Percentiles rank a stretch among this genome's conserved stretches.
Evolutionary conservation across 2,888 invertebrate genomes (phyloP).

Genomic region (Caradrina kadenii): DNA sequence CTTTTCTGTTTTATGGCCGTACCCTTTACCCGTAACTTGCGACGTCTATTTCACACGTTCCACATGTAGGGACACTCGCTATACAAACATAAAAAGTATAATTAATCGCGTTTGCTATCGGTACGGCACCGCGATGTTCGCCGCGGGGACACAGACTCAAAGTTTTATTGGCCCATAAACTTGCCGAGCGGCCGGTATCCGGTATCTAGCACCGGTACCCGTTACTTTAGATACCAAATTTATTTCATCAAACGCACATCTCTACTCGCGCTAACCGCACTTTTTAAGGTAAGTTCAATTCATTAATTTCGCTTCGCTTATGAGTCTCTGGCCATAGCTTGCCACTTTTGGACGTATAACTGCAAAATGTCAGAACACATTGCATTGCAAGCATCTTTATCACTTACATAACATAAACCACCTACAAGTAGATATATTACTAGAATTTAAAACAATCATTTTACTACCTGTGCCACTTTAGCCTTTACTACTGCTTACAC

Average conservation of each 20-base stretch:
- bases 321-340: neutral
- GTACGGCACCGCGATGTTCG: conserved; percentile 73
- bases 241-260: conserved; percentile 77
- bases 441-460: too few relatives aligned
- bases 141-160: conserved; percentile 81
- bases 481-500: conserved; percentile 9
- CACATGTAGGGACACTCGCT: conserved; percentile 34
- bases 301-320: neutral
- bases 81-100: conserved; percentile 53
- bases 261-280: conserved; percentile 59
- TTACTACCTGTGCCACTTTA: neutral
- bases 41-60: conserved; percentile 58
- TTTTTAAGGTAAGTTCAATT: conserved; percentile 24
- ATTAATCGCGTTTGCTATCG: conserved; percentile 69
- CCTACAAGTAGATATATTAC: too few relatives aligned
- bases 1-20: conserved; percentile 25
- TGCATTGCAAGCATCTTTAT: too few relatives aligned
- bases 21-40: conserved; percentile 17
- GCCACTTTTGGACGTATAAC: too few relatives aligned
- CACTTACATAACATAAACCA: too few relatives aligned
- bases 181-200: conserved; percentile 77
- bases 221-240: conserved; percentile 81
- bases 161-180: conserved; percentile 85
- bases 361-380: too few relatives aligned
- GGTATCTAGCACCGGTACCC: conserved; percentile 74